Percentiles rank a stretch among this genome's conserved stretches.
These are phyloP conservation scores for Naso thynnoides DNA, from an alignment of 2,797 vertebrate genomes.

Conservation along the genomic window DNA sequence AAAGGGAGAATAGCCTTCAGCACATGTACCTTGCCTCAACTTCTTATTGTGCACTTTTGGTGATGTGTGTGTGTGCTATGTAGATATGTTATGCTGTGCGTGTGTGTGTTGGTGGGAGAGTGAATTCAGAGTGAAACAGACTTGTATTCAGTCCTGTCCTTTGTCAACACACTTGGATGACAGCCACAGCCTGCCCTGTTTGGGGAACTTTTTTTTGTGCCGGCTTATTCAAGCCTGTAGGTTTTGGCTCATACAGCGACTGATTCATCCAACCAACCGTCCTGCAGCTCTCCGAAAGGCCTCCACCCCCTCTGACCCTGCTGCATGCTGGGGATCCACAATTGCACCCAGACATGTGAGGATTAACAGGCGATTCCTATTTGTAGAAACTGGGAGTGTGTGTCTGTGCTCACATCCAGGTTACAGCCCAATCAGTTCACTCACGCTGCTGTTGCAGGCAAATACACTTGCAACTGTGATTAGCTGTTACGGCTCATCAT, in stretches of 20 bases:
- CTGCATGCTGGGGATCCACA: conserved; percentile 29
- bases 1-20: conserved; percentile 16
- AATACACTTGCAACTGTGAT: conserved; percentile 16
- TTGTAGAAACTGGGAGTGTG: conserved; percentile 5
- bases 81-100: conserved; percentile 1
- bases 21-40: conserved; percentile 5
- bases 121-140: conserved; percentile 45
- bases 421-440: conserved; percentile 17
- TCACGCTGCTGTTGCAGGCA: conserved; percentile 10
- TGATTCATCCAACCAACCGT: conserved; percentile 35
- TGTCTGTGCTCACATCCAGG: conserved; percentile 12
- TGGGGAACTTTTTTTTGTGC: conserved; percentile 61
- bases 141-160: conserved; percentile 66
- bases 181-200: conserved; percentile 62
- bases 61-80: conserved; percentile 10
- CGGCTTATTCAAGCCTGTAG: conserved; percentile 67
- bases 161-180: conserved; percentile 78
- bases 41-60: conserved; percentile 6
- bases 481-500: background rate
- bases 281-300: conserved; percentile 49
- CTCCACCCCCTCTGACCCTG: conserved; percentile 24
- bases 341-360: background rate
- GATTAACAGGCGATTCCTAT: conserved; percentile 32
- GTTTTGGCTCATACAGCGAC: conserved; percentile 54
- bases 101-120: conserved; percentile 29